A percentile compares a stretch with the other conserved stretches of the same genome.
Evolutionary conservation across 2,113 vertebrate genomes (phyloP).

Genomic region (Pomatorhinus ruficollis): DNA sequence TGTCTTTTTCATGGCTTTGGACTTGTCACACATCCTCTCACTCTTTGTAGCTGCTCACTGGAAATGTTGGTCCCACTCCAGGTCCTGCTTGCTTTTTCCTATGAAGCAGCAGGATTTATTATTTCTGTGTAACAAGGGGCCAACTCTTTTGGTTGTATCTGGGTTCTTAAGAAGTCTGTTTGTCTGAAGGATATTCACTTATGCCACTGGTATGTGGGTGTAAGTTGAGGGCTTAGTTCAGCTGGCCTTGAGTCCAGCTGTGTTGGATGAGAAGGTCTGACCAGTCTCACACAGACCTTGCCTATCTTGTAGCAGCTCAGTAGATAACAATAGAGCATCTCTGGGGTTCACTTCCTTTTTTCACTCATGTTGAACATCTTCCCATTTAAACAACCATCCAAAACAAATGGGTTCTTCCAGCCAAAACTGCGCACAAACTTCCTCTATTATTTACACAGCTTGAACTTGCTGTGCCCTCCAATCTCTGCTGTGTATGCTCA

Average conservation of each 20-base stretch:
- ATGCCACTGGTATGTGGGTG: background rate
- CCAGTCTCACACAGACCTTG: background rate
- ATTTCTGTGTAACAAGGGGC: background rate
- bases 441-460: conserved; percentile 55
- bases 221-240: background rate
- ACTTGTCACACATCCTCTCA: background rate
- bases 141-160: background rate
- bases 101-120: background rate
- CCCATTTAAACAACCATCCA: conserved; percentile 32
- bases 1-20: background rate
- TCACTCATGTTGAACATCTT: conserved; percentile 24
- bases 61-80: background rate
- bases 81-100: background rate
- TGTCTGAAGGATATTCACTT: conserved; percentile 2
- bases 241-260: background rate
- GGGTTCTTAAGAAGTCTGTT: background rate
- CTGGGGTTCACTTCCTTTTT: conserved; percentile 34
- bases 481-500: conserved; percentile 42
- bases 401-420: conserved; percentile 53
- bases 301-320: background rate
- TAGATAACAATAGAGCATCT: conserved; percentile 14
- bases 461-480: conserved; percentile 46
- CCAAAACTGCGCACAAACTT: conserved; percentile 49
- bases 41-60: background rate
- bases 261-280: background rate